These are phyloP conservation scores for Uria lomvia DNA, from an alignment of 2,113 vertebrate genomes.

Conservation along the genomic window DNA sequence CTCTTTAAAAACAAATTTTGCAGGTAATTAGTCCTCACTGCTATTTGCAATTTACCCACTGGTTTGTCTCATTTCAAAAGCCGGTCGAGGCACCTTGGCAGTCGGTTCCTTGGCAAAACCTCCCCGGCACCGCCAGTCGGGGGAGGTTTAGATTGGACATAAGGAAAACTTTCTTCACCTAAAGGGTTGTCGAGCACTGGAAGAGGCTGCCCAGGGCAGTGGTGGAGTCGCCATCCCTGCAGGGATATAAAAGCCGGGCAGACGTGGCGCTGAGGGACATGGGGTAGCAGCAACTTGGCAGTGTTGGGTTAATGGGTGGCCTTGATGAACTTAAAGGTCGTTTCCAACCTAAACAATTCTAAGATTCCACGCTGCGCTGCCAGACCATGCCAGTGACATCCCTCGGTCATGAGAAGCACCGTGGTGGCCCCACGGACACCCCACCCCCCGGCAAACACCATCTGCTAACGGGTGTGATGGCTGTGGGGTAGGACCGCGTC, in stretches of 20 bases:
- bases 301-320: not conserved
- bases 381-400: fast-evolving
- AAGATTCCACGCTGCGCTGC: not conserved
- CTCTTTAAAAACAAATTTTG: not conserved
- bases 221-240: not conserved
- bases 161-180: not conserved
- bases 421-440: fast-evolving
- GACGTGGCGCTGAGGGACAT: not conserved
- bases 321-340: not conserved
- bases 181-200: not conserved
- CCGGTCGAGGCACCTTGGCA: fast-evolving
- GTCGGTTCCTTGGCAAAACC: not conserved
- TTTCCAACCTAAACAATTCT: not conserved
- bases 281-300: not conserved
- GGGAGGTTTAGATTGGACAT: not conserved
- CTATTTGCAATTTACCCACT: not conserved
- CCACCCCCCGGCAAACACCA: fast-evolving
- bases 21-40: not conserved
- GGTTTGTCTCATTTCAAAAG: not conserved
- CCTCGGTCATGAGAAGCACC: not conserved
- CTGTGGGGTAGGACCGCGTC: not conserved
- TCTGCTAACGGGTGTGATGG: fast-evolving
- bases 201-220: not conserved
- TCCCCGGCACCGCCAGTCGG: too few relatives aligned
- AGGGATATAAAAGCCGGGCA: not conserved